Evolutionary conservation across 2,113 vertebrate species (phyloP).

Genomic region (Carollia perspicillata): DNA sequence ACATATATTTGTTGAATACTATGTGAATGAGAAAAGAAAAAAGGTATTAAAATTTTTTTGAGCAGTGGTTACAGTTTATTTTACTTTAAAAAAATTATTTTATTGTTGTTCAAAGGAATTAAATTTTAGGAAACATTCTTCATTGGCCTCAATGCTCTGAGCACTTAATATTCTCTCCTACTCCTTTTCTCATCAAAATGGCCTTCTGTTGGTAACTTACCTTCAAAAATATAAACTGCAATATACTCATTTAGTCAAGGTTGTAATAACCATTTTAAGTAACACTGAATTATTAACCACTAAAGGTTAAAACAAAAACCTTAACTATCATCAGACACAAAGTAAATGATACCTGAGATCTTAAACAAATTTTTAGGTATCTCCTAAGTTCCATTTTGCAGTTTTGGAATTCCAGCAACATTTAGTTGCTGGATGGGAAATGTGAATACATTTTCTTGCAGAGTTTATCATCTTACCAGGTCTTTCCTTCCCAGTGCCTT

Average conservation of each 20-base stretch:
- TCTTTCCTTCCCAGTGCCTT: slow-evolving; percentile 96
- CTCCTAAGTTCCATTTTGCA: background rate
- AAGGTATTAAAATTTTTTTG: background rate
- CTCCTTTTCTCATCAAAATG: slow-evolving; percentile 24
- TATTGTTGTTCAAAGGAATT: background rate
- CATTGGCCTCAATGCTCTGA: background rate
- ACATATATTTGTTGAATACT: too few species aligned
- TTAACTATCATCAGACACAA: background rate
- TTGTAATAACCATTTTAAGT: slow-evolving; percentile 17
- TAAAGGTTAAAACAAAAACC: slow-evolving; percentile 29
- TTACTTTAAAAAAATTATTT: too few species aligned
- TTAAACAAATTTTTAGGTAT: background rate
- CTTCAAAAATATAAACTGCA: background rate
- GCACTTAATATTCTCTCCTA: background rate
- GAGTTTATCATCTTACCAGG: slow-evolving; percentile 87
- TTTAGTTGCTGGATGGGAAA: background rate
- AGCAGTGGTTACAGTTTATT: too few species aligned
- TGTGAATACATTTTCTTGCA: slow-evolving; percentile 36
- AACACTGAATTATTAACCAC: background rate
- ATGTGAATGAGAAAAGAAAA: background rate
- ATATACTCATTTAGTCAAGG: background rate
- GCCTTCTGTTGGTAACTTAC: background rate
- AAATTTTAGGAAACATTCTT: background rate
- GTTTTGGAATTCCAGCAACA: slow-evolving; percentile 34
- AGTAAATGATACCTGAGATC: background rate